phyloP scores from a whole-genome alignment of 2,888 invertebrate species.

The Brachypalpus laphriformis region DNA sequence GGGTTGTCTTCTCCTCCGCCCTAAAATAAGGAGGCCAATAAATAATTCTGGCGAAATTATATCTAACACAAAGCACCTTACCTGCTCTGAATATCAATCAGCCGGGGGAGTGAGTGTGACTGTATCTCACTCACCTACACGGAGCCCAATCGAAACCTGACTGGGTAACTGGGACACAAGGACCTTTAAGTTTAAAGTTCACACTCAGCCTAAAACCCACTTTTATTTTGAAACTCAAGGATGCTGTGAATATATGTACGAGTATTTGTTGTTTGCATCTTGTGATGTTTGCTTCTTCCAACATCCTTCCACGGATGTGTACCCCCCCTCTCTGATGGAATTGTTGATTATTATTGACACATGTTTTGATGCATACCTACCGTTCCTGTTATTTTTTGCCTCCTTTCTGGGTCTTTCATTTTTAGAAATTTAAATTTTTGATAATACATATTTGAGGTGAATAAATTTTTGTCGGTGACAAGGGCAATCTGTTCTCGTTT shows the following conservation, averaged over 20 bases:
- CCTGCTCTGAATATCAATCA: slow-evolving; percentile 69
- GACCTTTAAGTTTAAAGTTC: slow-evolving; percentile 58
- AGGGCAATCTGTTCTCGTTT: not conserved
- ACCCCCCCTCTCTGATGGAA: slow-evolving; percentile 47
- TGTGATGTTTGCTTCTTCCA: slow-evolving; percentile 61
- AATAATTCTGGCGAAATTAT: slow-evolving; percentile 72
- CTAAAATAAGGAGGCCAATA: slow-evolving; percentile 57
- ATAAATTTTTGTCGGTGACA: slow-evolving; percentile 13
- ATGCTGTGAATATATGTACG: not conserved
- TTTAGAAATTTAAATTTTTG: slow-evolving; percentile 56
- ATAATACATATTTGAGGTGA: slow-evolving; percentile 48
- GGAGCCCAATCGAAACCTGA: slow-evolving; percentile 30
- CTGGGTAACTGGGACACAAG: slow-evolving; percentile 43
- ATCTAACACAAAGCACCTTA: slow-evolving; percentile 68
- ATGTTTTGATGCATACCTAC: slow-evolving; percentile 57
- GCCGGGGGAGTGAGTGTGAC: slow-evolving; percentile 12
- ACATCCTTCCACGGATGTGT: slow-evolving; percentile 48
- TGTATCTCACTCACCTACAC: not conserved
- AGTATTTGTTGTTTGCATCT: slow-evolving; percentile 44
- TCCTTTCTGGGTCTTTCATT: slow-evolving; percentile 14
- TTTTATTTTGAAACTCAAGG: slow-evolving; percentile 22
- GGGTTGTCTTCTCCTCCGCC: slow-evolving; percentile 3
- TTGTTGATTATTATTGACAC: slow-evolving; percentile 73
- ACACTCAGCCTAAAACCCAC: not conserved
- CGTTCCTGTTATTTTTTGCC: slow-evolving; percentile 1